Evolutionary conservation across 2,113 vertebrate genomes (phyloP).

Genomic region (Elephas maximus): DNA sequence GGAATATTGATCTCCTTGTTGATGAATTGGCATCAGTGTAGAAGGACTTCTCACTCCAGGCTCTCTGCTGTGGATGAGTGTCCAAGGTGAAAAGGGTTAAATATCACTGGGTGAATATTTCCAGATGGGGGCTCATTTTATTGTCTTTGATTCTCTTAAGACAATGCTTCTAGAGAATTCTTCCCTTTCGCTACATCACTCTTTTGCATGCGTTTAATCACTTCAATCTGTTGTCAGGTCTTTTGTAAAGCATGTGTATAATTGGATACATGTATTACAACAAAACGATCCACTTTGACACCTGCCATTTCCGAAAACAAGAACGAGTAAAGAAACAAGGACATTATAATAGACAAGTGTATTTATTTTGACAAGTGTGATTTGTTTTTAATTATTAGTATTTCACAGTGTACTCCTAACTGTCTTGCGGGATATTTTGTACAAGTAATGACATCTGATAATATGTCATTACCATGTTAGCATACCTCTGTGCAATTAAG

Average conservation of each 20-base stretch:
- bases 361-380: conserved; percentile 83
- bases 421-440: conserved; percentile 70
- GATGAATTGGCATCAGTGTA: neutral
- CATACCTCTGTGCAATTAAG: conserved; percentile 69
- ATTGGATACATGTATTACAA: conserved; percentile 70
- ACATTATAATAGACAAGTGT: conserved; percentile 67
- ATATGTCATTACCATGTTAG: conserved; percentile 77
- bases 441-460: conserved; percentile 73
- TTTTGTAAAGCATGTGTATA: conserved; percentile 61
- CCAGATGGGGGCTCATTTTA: neutral
- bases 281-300: conserved; percentile 74
- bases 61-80: neutral
- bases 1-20: neutral
- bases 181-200: neutral
- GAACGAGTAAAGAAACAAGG: conserved; percentile 55
- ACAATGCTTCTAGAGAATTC: neutral
- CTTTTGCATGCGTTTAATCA: conserved; percentile 33
- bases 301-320: conserved; percentile 74
- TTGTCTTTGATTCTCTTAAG: conserved; percentile 21
- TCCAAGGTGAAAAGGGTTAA: neutral
- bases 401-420: conserved; percentile 75
- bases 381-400: conserved; percentile 83
- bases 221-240: conserved; percentile 63
- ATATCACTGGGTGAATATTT: neutral
- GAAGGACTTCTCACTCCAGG: accelerated